Evolutionary conservation across 2,797 vertebrate genomes (phyloP), one percentile per base, ranked within the genome.

Genomic region (Bovichtus variegatus): DNA sequence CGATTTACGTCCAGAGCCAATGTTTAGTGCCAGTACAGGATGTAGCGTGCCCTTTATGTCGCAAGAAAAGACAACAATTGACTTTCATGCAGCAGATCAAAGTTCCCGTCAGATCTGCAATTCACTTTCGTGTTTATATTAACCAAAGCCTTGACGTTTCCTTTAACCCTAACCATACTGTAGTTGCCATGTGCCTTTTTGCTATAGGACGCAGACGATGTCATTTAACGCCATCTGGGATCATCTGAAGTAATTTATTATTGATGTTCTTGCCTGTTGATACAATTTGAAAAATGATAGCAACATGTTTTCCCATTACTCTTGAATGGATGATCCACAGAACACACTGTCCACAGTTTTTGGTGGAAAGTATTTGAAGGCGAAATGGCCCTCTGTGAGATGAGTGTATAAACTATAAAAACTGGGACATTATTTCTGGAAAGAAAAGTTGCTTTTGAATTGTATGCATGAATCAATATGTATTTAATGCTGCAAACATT

Each of bases 391-490:
- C 16, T 68, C 21, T 51, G 16, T 55, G 10, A 47, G 21, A 25
- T 19, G 18, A 0, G 19, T 58, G 38, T 10, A 50, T 59, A 23
- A 58, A 65, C 25, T 51, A 16, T 10, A 23, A 66, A 41, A 36
- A 72, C 19, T 0, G 12, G 19, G 9, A 57, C 23, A 40, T 16
- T 21, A 11, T 55, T 65, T 21, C 6, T 21, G 10, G 6, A 54
- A 54, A 54, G 19, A 70, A 3, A 40, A 53, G 19, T 23, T 34
- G 23, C 50, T 49, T 51, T 68, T 25, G n/a, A 74, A 66, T 50
- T 31, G 27, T 27, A 25, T 51, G 29, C 47, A 51, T 46, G 49
- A 61, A 29, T 15, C 40, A 29, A n/a, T 63, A 57, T 58, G 12
- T 0, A 50, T 66, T 43, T 34, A 36, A 43, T 51, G 21, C 27